Conservation (phyloP, 2,797 vertebrate genomes). For the Remorina albescens region DNA sequence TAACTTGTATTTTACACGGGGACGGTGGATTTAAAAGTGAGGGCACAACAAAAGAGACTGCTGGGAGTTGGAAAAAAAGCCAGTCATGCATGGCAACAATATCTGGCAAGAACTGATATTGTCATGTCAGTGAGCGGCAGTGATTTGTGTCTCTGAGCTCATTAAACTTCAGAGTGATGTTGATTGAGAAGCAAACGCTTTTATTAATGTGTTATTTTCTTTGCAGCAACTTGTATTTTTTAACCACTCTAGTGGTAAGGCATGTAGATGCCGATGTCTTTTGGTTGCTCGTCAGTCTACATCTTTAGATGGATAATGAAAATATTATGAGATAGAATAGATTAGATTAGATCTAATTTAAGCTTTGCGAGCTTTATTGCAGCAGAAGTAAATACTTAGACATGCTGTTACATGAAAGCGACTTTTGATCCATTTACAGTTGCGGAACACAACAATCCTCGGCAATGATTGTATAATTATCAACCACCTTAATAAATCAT, state of each 20-base stretch:
- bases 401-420: constrained; percentile 30
- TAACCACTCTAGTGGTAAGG: not conserved
- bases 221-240: not conserved
- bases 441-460: constrained; percentile 6
- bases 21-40: constrained; percentile 10
- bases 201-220: not conserved
- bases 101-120: not conserved
- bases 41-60: not conserved
- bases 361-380: constrained; percentile 27
- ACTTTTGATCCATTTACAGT: constrained; percentile 18
- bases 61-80: not conserved
- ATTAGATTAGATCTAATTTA: constrained; percentile 20
- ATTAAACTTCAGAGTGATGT: constrained; percentile 1
- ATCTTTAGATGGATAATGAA: not conserved
- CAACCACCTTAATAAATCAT: constrained; percentile 49
- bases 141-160: not conserved
- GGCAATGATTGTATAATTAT: constrained; percentile 39
- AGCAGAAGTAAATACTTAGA: constrained; percentile 24
- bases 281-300: not conserved
- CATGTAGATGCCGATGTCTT: constrained; percentile 8
- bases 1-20: not conserved
- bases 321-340: constrained; percentile 14
- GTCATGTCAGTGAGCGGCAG: not conserved
- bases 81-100: not conserved
- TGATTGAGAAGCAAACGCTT: not conserved